Evolutionary conservation across 2,113 vertebrate genomes (phyloP), one percentile per base, ranked within the genome.

Genomic region (Baryphthengus martii): DNA sequence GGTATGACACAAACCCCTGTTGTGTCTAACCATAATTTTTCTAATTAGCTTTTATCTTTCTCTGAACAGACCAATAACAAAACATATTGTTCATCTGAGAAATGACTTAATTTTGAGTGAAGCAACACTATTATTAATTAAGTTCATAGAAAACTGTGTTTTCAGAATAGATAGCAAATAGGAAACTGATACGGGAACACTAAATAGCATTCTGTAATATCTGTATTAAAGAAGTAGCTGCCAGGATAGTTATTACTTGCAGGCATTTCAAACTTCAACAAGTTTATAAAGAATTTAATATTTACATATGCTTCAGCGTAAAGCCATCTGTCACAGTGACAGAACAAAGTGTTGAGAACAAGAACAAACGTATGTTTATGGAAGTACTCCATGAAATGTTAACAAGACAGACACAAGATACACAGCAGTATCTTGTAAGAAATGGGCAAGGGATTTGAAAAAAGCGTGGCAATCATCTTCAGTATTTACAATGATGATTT

Each of bases 241-340:
- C 84, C 76, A 80, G 81, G 73, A 62, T 85, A 35, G 25, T 77
- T 86, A 33, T 68, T 76, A 78, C 52, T 95, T 78, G 47, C 78
- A 95, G 83, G 52, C 96, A 72, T 95, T 91, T 90, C 84, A 65
- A 85, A 95, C 94, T 94, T 93, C 84, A 88, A 55, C 8, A 37
- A 83, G 89, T 97, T 97, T 96, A 96, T 96, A 39, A 96, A 96
- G 93, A 97, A 97, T 97, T 98, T 97, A 97, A 87, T 98, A 95
- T 98, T 98, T 98, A 98, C 97, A 95, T 97, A 96, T 96, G 97
- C 97, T 97, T 90, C 94, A 87, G 83, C 28, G 90, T 97, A 96
- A 97, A 98, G 94, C 97, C 98, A 98, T 98, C 98, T 98, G 98
- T 96, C 61, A 17, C 56, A 26, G 85, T 91, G 96, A 95, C 84